Evolutionary conservation across 2,113 vertebrate species (phyloP), one percentile per base, ranked within the genome.

Genomic region (Echinops telfairi): DNA sequence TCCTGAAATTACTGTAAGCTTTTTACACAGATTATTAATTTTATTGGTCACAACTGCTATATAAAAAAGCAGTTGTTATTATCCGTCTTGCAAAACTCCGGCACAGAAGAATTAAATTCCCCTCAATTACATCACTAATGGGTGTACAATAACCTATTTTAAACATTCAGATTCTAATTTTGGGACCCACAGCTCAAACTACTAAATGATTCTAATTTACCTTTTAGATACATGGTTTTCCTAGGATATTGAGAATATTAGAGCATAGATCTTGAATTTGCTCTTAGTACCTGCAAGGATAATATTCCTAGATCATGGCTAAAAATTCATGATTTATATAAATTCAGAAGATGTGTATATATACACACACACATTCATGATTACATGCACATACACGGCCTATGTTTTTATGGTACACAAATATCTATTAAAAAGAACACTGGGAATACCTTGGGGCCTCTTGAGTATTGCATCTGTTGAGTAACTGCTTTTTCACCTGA

Each of bases 181-280:
- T 15, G 88, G 7, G 75, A 62, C 1, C 1, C 20, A 60, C 0
- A 38, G 0, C 57, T 92, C 86, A 47, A 86, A 75, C 0, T 3
- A 80, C 6, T 78, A 16, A 79, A 31, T 4, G 6, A 62, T 36
- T 83, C 2, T 83, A 68, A 78, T 70, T 86, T 95, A 92, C 86
- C 84, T 89, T 86, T 79, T 77, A 58, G n/a, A 29, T 60, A 31
- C 94, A 97, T 91, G 25, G 4, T 43, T 93, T 92, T 92, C 88
- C 38, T 89, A 66, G 88, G 58, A 73, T 5, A 47, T 19, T 79
- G n/a, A 11, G 1, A 80, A 64, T 4, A 71, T 38, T 25, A 62
- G 57, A 86, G 10, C 3, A 4, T 27, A 86, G 38, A 53, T 36
- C 23, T 91, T 79, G 29, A 82, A 83, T 71, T 87, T 90, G n/a